Evolutionary conservation across 2,113 vertebrate species (phyloP), one percentile per base, ranked within the genome.

Genomic region (Papio anubis): DNA sequence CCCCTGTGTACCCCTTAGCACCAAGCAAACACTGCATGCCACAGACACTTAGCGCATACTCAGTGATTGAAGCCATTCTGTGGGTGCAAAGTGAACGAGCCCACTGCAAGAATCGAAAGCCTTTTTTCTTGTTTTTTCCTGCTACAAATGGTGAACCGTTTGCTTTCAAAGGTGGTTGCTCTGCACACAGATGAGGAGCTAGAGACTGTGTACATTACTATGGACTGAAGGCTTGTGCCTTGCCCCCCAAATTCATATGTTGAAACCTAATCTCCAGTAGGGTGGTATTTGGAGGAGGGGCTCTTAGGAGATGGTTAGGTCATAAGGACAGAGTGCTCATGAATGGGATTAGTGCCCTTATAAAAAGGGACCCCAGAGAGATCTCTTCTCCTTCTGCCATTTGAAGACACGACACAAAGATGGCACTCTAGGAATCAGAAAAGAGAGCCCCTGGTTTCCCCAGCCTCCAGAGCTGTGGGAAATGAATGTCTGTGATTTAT

Each of bases 21-120:
- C 43, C 66, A 73, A 12, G 25, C 70, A 20, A 55, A 40, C 2
- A 38, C 20, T 20, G 23, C 17, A 59, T 0, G 3, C 21, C 30
- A 12, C 21, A 38, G 73, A 50, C 20, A 6, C 20, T 18, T 0
- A 9, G 17, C 11, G 75, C 4, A 3, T 5, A 27, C 57, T 4
- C 2, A 0, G 66, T 3, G 57, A 72, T 12, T n/a, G 12, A 64
- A 73, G 21, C 25, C 61, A 20, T 21, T 32, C 43, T 2, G 21
- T 27, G 38, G 23, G 11, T 38, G 27, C 59, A 52, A 43, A 66
- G 21, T 45, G 40, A 82, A 38, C 4, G 55, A 43, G 48, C 43
- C 59, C 3, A 0, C 66, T 0, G 0, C 21, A 1, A 11, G 43
- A 68, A 32, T 43, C 3, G 1, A 38, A 78, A 68, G 68, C 27